phyloP scores from a whole-genome alignment of 1,140 invertebrate genomes.

The Drosophila truncata region DNA sequence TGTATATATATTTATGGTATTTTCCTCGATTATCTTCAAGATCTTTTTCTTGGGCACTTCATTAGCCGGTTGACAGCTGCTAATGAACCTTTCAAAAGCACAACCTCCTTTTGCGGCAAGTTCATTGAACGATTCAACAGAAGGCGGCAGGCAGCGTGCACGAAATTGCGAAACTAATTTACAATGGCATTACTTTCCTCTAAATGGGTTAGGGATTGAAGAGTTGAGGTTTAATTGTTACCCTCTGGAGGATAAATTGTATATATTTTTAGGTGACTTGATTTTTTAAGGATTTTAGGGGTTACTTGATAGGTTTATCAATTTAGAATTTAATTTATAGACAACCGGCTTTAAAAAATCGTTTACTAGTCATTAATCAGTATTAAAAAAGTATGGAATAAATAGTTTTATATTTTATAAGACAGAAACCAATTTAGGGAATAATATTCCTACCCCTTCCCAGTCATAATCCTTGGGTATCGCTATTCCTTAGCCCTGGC shows the following conservation, averaged over 20 bases:
- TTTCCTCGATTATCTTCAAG: conserved; percentile 39
- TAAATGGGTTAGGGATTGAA: conserved; percentile 38
- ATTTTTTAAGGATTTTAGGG: not conserved
- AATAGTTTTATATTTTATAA: not conserved
- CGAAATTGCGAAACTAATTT: conserved; percentile 79
- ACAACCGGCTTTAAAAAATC: not conserved
- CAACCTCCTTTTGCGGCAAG: conserved; percentile 41
- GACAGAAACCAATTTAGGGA: not conserved
- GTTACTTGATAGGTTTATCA: not conserved
- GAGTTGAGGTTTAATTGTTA: conserved; percentile 12
- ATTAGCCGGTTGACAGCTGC: conserved; percentile 71
- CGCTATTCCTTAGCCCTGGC: conserved; percentile 17
- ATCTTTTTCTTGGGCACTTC: conserved; percentile 53
- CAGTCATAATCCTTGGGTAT: not conserved
- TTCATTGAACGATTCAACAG: conserved; percentile 68
- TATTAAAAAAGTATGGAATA: not conserved
- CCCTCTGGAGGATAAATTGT: not conserved
- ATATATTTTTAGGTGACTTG: not conserved
- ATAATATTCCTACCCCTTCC: not conserved
- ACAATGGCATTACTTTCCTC: conserved; percentile 71
- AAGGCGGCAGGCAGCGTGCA: conserved; percentile 40
- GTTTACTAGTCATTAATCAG: not conserved
- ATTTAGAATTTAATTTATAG: not conserved
- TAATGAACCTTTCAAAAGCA: conserved; percentile 58
- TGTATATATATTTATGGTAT: conserved; percentile 15